Evolutionary conservation across 2,888 invertebrate genomes (phyloP).

Genomic region (Choreutis nemorana): DNA sequence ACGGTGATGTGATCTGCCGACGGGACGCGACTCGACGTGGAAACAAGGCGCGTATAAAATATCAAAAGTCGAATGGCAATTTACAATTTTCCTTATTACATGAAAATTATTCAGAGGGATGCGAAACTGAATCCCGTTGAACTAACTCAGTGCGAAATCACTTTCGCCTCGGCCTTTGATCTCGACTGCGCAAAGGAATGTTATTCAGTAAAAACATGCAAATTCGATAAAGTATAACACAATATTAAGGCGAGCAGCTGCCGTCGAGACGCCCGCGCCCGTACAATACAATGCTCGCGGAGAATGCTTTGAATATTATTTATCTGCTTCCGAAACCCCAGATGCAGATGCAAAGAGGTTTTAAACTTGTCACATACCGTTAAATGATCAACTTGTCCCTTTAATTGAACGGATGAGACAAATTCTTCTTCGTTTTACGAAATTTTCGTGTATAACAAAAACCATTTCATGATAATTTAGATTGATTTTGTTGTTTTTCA

Average conservation of each 20-base stretch:
- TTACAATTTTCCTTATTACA: slow-evolving; percentile 60
- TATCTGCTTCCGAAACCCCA: slow-evolving; percentile 17
- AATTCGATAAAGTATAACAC: slow-evolving; percentile 67
- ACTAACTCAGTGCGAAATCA: slow-evolving; percentile 67
- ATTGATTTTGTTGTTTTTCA: too few relatives aligned
- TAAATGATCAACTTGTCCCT: too few relatives aligned
- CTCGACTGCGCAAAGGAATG: slow-evolving; percentile 62
- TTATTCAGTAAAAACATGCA: slow-evolving; percentile 67
- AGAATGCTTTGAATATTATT: slow-evolving; percentile 38
- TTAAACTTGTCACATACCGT: too few relatives aligned
- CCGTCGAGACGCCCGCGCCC: slow-evolving; percentile 21
- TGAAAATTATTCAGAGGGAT: slow-evolving; percentile 56
- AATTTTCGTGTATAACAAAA: too few relatives aligned
- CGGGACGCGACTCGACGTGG: background rate
- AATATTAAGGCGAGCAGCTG: slow-evolving; percentile 54
- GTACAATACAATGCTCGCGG: slow-evolving; percentile 27
- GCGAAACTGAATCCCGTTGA: slow-evolving; percentile 60
- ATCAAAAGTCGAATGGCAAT: slow-evolving; percentile 45
- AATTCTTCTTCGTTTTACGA: too few relatives aligned
- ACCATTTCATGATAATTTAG: too few relatives aligned
- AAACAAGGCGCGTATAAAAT: slow-evolving; percentile 17
- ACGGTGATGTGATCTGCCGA: too few relatives aligned
- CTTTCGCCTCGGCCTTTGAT: slow-evolving; percentile 62
- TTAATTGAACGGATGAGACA: too few relatives aligned
- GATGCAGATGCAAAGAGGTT: background rate